A percentile compares a stretch with the other conserved stretches of the same genome.
Evolutionary conservation across 2,888 invertebrate genomes (phyloP).

Genomic region (Frankliniella fusca): DNA sequence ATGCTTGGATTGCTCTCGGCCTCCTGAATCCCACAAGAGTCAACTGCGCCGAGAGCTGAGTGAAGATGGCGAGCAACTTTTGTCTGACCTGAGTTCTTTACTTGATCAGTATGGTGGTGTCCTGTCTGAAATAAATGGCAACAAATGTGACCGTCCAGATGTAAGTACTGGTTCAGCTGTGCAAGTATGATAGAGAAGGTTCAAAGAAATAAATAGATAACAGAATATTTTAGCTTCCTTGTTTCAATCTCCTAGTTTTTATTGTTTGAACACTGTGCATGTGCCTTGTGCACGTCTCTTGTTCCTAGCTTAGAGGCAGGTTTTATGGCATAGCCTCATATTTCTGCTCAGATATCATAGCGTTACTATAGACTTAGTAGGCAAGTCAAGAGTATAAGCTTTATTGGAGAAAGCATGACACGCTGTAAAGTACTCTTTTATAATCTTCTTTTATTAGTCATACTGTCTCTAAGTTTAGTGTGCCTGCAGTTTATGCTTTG

Average conservation of each 20-base stretch:
- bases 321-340: too few species aligned
- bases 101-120: conserved; percentile 45
- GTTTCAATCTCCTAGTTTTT: too few species aligned
- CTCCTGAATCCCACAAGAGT: not conserved
- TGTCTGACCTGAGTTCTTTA: conserved; percentile 57
- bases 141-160: not conserved
- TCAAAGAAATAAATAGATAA: too few species aligned
- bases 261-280: too few species aligned
- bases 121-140: conserved; percentile 12
- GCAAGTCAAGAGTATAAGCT: too few species aligned
- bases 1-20: conserved; percentile 3
- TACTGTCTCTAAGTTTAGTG: not conserved
- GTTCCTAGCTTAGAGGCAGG: too few species aligned
- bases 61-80: conserved; percentile 60
- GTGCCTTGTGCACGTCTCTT: too few species aligned
- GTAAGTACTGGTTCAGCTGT: not conserved
- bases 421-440: not conserved
- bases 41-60: conserved; percentile 52
- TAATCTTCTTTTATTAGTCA: not conserved
- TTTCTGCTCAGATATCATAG: too few species aligned
- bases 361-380: too few species aligned
- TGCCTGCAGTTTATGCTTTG: not conserved
- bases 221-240: too few species aligned
- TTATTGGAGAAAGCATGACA: too few species aligned
- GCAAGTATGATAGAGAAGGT: too few species aligned